phyloP scores from a whole-genome alignment of 2,113 vertebrate genomes.

The Limnothrissa miodon region DNA sequence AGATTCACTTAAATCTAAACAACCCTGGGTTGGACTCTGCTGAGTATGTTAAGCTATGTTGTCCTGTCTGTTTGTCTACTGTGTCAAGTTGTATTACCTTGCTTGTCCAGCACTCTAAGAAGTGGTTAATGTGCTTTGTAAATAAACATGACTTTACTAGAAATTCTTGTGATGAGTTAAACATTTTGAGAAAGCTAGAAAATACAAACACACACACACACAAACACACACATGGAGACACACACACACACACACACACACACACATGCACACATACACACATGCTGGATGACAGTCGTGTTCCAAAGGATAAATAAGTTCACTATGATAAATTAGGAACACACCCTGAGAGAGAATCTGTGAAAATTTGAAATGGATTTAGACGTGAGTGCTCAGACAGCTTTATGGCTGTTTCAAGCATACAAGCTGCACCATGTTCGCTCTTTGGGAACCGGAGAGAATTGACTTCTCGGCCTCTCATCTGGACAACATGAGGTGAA shows the following conservation, averaged over 20 bases:
- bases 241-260: constrained; percentile 16
- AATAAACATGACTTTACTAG: too few species aligned
- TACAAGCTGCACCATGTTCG: constrained; percentile 48
- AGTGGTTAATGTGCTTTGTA: too few species aligned
- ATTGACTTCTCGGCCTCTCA: constrained; percentile 46
- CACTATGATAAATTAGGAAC: constrained; percentile 25
- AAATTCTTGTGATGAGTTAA: neutral
- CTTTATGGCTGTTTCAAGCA: constrained; percentile 61
- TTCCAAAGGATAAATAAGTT: neutral
- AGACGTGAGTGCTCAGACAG: constrained; percentile 61
- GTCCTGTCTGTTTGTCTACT: too few species aligned
- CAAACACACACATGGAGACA: neutral
- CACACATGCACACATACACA: neutral
- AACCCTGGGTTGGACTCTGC: neutral
- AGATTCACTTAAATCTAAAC: neutral
- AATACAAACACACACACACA: neutral
- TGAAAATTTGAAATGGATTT: constrained; percentile 38
- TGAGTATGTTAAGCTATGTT: too few species aligned
- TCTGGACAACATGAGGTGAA: constrained; percentile 69
- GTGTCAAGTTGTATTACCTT: too few species aligned
- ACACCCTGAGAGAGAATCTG: constrained; percentile 33
- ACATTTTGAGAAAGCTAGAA: neutral
- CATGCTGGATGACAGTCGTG: neutral
- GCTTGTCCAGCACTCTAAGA: too few species aligned
- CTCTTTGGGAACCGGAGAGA: neutral